Evolutionary conservation across 2,797 vertebrate species (phyloP), one percentile per base, ranked within the genome.

Genomic region (Xiphophorus birchmanni): DNA sequence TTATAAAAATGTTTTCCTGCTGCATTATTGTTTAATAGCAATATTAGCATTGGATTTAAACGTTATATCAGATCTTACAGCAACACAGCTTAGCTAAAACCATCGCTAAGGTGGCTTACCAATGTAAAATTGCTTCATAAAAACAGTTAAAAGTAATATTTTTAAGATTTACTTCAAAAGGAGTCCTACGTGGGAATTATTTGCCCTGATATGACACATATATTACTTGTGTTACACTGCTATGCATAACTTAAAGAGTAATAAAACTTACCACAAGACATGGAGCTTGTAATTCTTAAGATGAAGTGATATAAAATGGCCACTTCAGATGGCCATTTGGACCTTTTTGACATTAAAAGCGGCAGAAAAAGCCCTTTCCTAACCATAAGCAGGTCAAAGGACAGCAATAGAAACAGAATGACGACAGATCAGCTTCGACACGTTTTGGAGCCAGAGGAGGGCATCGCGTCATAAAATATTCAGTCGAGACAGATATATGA

Each of bases 391-490:
- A 76, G 52, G 79, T 48, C 50, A 76, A 69, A 82, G 77, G 65
- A 13, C 67, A 37, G 32, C 32, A 48, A 76, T 37, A 79, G 47
- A 78, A 60, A 80, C 29, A 29, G 17, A 73, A 79, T 4, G 42
- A 77, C 50, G 52, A 52, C 42, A 78, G 44, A 86, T 86, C 50
- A 73, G 75, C 67, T 52, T 6, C 1, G 54, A 85, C 80, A 86
- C 52, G 74, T 86, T 87, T 86, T 44, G 44, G 37, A 86, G 60
- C 37, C 74, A 45, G 35, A 77, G 65, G 75, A 86, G 77, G 82
- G 75, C 79, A 85, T 88, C 18, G 4, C 35, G 67, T 84, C 83
- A 85, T 91, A 67, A 93, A 93, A 88, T 90, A 94, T 91, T 83
- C 82, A 92, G 18, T 15, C 45, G 26, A 37, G 52, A 72, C 32